These are phyloP conservation scores for Gobionotothen gibberifrons DNA, from an alignment of 2,797 vertebrate species.

Conservation along the genomic window DNA sequence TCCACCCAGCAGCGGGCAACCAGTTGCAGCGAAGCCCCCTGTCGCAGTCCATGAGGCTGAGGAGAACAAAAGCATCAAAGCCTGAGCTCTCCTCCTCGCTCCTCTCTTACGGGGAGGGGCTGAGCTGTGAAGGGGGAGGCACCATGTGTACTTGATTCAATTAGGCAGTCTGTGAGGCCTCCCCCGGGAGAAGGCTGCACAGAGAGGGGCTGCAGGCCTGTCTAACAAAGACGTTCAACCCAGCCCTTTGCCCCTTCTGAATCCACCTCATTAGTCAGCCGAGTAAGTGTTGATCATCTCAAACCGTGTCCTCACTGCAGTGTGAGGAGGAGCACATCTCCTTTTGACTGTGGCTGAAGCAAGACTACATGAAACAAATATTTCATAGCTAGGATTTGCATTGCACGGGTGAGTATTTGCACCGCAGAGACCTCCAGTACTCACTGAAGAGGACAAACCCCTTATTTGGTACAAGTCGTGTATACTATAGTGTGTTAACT, in stretches of 20 bases:
- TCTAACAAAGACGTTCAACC: constrained; percentile 89
- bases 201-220: constrained; percentile 81
- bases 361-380: constrained; percentile 9
- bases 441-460: neutral
- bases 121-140: constrained; percentile 72
- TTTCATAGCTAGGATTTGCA: constrained; percentile 20
- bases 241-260: constrained; percentile 73
- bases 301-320: constrained; percentile 50
- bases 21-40: constrained; percentile 66
- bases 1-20: constrained; percentile 70
- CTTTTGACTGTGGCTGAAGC: constrained; percentile 19
- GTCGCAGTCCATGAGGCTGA: constrained; percentile 81
- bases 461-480: neutral
- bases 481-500: constrained; percentile 2
- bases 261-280: constrained; percentile 87
- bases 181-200: constrained; percentile 83
- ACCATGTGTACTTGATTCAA: constrained; percentile 91
- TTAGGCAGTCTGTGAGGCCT: constrained; percentile 89
- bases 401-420: constrained; percentile 22
- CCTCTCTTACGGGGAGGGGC: constrained; percentile 64
- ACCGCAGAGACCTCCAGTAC: constrained; percentile 2
- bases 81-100: constrained; percentile 58
- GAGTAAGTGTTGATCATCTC: constrained; percentile 81
- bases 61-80: constrained; percentile 82
- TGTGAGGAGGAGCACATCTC: constrained; percentile 35